Percentiles rank a stretch among this genome's conserved stretches.
Conservation (phyloP, 1,140 invertebrate species). For the Drosophila lini region DNA sequence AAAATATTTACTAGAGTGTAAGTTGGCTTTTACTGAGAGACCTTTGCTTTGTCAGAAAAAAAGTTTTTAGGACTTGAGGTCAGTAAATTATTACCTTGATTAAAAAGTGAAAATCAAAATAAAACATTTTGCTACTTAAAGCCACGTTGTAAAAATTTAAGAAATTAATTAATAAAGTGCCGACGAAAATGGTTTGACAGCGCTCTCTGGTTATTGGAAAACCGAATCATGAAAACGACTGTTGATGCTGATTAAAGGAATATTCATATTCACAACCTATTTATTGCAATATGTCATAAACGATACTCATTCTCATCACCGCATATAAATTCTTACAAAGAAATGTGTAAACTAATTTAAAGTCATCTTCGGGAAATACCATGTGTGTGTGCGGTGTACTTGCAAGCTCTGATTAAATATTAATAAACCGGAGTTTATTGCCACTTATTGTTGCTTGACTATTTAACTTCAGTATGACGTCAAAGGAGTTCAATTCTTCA, state of each 20-base stretch:
- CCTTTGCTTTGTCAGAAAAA: neutral
- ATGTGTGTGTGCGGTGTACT: neutral
- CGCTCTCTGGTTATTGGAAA: too few relatives aligned
- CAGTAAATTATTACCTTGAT: too few relatives aligned
- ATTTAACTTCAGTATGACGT: conserved; percentile 34
- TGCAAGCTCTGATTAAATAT: neutral
- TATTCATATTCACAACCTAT: too few relatives aligned
- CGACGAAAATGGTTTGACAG: too few relatives aligned
- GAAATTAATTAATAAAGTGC: too few relatives aligned
- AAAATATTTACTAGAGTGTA: neutral
- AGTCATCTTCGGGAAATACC: neutral
- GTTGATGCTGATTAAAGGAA: too few relatives aligned
- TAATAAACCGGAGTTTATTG: conserved; percentile 34
- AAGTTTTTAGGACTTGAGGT: neutral
- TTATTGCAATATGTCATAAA: neutral
- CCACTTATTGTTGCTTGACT: neutral
- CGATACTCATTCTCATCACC: neutral
- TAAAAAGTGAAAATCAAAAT: too few relatives aligned
- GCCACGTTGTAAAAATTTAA: too few relatives aligned
- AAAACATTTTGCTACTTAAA: too few relatives aligned
- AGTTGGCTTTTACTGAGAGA: neutral
- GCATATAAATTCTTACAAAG: neutral
- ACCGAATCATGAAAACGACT: too few relatives aligned
- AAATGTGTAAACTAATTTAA: neutral
- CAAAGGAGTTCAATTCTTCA: conserved; percentile 6